Evolutionary conservation across 1,140 invertebrate species (phyloP).

Genomic region (Dinothrombium tinctorium): DNA sequence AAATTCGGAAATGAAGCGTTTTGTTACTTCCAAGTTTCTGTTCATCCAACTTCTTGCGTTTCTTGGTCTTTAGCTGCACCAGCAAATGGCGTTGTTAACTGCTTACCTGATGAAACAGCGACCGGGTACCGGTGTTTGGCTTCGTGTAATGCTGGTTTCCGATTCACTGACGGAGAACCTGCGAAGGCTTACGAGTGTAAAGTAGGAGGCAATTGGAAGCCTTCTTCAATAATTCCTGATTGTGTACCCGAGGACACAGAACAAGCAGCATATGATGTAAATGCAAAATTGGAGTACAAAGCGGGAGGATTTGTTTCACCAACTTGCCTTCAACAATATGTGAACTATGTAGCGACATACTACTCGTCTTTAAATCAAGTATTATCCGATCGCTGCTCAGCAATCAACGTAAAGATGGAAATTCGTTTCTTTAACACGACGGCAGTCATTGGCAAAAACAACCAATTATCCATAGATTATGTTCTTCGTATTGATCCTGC

Average conservation of each 20-base stretch:
- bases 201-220: slow-evolving; percentile 42
- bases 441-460: slow-evolving; percentile 24
- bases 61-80: slow-evolving; percentile 76
- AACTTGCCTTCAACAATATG: slow-evolving; percentile 60
- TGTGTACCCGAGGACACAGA: slow-evolving; percentile 81
- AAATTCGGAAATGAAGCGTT: slow-evolving; percentile 64
- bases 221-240: slow-evolving; percentile 63
- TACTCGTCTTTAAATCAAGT: slow-evolving; percentile 52
- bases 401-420: slow-evolving; percentile 80
- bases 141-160: slow-evolving; percentile 62
- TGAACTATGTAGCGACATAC: slow-evolving; percentile 51
- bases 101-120: slow-evolving; percentile 36
- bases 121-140: slow-evolving; percentile 64
- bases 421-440: slow-evolving; percentile 61
- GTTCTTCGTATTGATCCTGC: slow-evolving; percentile 62
- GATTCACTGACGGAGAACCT: slow-evolving; percentile 70
- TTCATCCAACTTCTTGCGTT: slow-evolving; percentile 75
- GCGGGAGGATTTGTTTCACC: slow-evolving; percentile 62
- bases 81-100: slow-evolving; percentile 63
- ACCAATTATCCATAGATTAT: slow-evolving; percentile 31
- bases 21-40: slow-evolving; percentile 69
- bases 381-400: slow-evolving; percentile 69
- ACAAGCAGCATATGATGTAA: slow-evolving; percentile 74
- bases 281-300: slow-evolving; percentile 61
- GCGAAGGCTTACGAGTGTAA: slow-evolving; percentile 64